phyloP scores from a whole-genome alignment of 2,888 invertebrate species.

The Cetonia aurata region DNA sequence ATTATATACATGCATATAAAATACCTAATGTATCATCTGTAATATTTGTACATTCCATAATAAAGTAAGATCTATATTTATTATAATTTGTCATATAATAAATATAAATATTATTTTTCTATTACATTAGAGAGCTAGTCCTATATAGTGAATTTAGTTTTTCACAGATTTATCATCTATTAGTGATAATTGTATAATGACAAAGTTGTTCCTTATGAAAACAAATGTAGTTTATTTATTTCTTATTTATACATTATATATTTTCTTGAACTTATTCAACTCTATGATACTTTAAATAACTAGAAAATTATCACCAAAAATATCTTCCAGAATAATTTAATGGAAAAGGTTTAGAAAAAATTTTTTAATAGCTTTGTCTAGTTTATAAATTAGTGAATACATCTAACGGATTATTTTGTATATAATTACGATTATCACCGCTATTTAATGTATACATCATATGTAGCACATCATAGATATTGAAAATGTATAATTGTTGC shows the following conservation, averaged over 20 bases:
- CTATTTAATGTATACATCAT: conserved; percentile 45
- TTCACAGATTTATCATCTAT: conserved; percentile 41
- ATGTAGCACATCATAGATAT: conserved; percentile 48
- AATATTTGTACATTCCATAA: conserved; percentile 55
- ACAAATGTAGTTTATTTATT: conserved; percentile 46
- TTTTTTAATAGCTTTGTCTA: conserved; percentile 24
- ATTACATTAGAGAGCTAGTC: conserved; percentile 54
- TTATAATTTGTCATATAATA: conserved; percentile 52
- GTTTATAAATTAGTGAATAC: conserved; percentile 9
- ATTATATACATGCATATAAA: conserved; percentile 19
- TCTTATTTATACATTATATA: conserved; percentile 38
- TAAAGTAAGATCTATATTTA: conserved; percentile 51
- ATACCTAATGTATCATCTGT: conserved; percentile 45
- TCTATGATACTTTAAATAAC: conserved; percentile 11
- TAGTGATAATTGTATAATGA: conserved; percentile 44
- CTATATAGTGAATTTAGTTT: conserved; percentile 44
- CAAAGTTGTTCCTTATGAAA: conserved; percentile 44
- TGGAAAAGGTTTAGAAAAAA: not conserved
- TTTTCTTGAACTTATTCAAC: conserved; percentile 28
- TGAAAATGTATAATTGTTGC: conserved; percentile 50
- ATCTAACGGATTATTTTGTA: conserved; percentile 38
- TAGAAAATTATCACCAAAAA: conserved; percentile 9
- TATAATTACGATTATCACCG: conserved; percentile 45
- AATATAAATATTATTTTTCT: conserved; percentile 56
- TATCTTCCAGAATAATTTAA: conserved; percentile 27